phyloP scores from a whole-genome alignment of 2,797 vertebrate genomes.

The Rhinatrema bivittatum region DNA sequence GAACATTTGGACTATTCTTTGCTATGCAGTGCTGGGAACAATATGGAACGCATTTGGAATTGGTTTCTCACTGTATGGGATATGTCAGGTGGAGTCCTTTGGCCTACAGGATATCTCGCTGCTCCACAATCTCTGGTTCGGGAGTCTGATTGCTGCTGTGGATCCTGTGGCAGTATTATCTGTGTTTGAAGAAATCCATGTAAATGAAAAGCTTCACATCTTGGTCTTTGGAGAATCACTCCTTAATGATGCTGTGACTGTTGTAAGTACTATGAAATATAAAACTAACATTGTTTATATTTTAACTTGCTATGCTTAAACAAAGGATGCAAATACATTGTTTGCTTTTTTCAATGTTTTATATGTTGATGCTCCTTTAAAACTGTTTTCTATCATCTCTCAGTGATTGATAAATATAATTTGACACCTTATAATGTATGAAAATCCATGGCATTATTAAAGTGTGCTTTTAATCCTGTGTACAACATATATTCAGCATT shows the following conservation, averaged over 20 bases:
- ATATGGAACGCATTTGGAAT: conserved; percentile 73
- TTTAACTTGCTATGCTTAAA: too few relatives aligned
- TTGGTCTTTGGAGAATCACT: conserved; percentile 76
- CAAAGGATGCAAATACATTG: too few relatives aligned
- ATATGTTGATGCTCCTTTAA: too few relatives aligned
- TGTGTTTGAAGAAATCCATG: conserved; percentile 78
- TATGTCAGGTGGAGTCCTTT: conserved; percentile 63
- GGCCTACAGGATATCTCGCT: conserved; percentile 61
- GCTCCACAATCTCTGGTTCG: conserved; percentile 72
- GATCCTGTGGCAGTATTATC: conserved; percentile 72
- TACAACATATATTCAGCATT: too few relatives aligned
- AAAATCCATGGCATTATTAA: too few relatives aligned
- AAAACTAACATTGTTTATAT: too few relatives aligned
- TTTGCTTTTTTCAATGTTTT: too few relatives aligned
- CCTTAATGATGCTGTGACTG: conserved; percentile 70
- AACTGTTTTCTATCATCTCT: too few relatives aligned
- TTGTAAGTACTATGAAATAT: conserved; percentile 61
- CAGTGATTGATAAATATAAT: too few relatives aligned
- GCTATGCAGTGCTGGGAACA: conserved; percentile 67
- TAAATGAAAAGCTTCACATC: conserved; percentile 76
- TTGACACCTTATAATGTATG: too few relatives aligned
- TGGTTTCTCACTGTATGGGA: conserved; percentile 66
- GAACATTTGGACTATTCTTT: conserved; percentile 74
- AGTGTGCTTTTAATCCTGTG: too few relatives aligned
- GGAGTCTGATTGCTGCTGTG: conserved; percentile 68